Base-by-base conservation (phyloP, 2,113 vertebrate genomes). In the Neomonachus schauinslandi region DNA sequence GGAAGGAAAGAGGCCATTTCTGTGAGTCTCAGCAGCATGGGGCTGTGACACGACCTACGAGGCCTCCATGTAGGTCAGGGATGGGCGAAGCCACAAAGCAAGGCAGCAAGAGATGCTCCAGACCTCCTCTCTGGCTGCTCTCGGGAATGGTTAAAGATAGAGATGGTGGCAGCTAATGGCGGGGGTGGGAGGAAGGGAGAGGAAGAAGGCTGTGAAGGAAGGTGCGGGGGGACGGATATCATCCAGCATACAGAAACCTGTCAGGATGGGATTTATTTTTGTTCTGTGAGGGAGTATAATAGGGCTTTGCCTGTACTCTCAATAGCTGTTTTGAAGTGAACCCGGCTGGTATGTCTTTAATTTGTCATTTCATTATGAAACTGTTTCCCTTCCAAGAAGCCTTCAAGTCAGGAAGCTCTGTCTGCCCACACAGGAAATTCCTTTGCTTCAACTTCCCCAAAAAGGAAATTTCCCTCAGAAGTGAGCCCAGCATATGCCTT, bases 341-440 rank as follows among this genome's bases (percentile, higher is more conserved):
- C 95, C 97, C 98, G 98, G 98, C 98, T 99, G 98, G 98, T 99
- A 98, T 99, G 99, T 98, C 99, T 99, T 99, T 99, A 99, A 99
- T 99, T 99, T 99, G 99, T 99, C 99, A 99, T 99, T 99, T 99
- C 99, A 98, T 99, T 99, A 99, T 99, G 99, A 99, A 99, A 99
- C 98, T 96, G 99, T 99, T 99, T 99, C 99, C 99, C 99, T 99
- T 99, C 99, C 99, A 99, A 99, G 99, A 99, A 99, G 99, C 99
- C 99, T 99, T 99, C 99, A 99, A 98, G 99, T 99, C 99, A 99
- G 99, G 99, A 99, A 99, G 99, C 99, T 98, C 98, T 97, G 99
- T 99, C 99, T 99, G 99, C 99, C 99, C 99, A 99, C 99, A 99
- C 99, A 99, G 99, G 99, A 99, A 99, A 99, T 99, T 99, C 99